Conservation (phyloP, 2,113 vertebrate species). For the Rhagologus leucostigma region DNA sequence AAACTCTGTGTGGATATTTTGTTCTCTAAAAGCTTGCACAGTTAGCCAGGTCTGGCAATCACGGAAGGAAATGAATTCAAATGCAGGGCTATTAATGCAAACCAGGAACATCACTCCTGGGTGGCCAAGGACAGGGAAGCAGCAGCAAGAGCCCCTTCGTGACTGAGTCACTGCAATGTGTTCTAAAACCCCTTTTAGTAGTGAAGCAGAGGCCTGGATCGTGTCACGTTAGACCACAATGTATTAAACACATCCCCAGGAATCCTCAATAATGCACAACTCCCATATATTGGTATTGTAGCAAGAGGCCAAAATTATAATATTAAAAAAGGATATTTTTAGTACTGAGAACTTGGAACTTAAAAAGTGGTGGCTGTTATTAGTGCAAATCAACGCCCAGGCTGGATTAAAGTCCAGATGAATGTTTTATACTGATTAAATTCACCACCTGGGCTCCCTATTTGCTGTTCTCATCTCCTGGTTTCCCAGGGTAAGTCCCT, state of each 20-base stretch:
- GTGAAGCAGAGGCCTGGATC: neutral
- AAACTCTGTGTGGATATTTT: neutral
- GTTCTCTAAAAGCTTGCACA: neutral
- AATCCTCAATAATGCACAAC: neutral
- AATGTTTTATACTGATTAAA: neutral
- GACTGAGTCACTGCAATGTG: neutral
- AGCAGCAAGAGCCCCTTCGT: neutral
- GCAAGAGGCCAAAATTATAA: neutral
- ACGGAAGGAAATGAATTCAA: neutral
- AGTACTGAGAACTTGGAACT: neutral
- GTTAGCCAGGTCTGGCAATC: neutral
- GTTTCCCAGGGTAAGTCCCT: neutral
- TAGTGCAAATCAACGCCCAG: neutral
- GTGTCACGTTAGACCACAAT: neutral
- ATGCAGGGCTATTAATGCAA: neutral
- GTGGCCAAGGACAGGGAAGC: neutral
- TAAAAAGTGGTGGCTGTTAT: neutral
- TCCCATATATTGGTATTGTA: neutral
- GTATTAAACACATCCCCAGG: neutral
- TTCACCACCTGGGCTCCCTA: neutral
- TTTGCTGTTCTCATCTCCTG: neutral
- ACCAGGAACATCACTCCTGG: neutral
- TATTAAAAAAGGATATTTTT: neutral
- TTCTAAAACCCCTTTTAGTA: neutral
- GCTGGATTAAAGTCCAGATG: neutral